phyloP scores from a whole-genome alignment of 2,888 invertebrate species.

The Unio pictorum region DNA sequence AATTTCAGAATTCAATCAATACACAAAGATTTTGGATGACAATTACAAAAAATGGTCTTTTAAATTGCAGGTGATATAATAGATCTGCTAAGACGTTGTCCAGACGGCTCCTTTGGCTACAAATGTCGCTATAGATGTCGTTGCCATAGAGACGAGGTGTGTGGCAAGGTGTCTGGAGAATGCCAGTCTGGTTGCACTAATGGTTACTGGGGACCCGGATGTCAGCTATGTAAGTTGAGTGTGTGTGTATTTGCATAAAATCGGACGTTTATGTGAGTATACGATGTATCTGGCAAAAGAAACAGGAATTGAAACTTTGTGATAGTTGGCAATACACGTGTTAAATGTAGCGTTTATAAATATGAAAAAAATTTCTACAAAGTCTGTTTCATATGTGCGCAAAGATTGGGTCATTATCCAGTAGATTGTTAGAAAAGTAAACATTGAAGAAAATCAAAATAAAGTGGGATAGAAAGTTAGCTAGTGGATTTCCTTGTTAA shows the following conservation, averaged over 20 bases:
- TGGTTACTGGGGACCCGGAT: slow-evolving; percentile 63
- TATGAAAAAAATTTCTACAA: too few relatives aligned
- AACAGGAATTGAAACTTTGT: too few relatives aligned
- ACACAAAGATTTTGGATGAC: not conserved
- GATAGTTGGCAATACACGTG: too few relatives aligned
- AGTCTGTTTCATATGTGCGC: too few relatives aligned
- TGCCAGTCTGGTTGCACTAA: slow-evolving; percentile 54
- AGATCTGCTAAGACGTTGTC: slow-evolving; percentile 49
- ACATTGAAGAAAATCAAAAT: too few relatives aligned
- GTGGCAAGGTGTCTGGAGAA: slow-evolving; percentile 55
- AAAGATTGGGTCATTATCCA: too few relatives aligned
- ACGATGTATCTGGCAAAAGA: too few relatives aligned
- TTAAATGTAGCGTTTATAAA: too few relatives aligned
- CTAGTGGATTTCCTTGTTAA: too few relatives aligned
- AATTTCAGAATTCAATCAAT: too few relatives aligned
- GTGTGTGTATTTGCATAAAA: not conserved
- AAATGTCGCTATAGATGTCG: slow-evolving; percentile 57
- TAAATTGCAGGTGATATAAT: slow-evolving; percentile 48
- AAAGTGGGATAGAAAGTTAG: too few relatives aligned
- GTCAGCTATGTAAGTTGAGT: slow-evolving; percentile 56
- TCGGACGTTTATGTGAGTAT: not conserved
- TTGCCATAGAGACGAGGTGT: slow-evolving; percentile 48
- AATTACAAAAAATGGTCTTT: not conserved
- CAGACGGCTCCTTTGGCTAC: slow-evolving; percentile 58
- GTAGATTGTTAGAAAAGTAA: too few relatives aligned